A percentile compares a stretch with the other conserved stretches of the same genome.
phyloP scores from a whole-genome alignment of 2,888 invertebrate species.

The Galerucella pusilla region DNA sequence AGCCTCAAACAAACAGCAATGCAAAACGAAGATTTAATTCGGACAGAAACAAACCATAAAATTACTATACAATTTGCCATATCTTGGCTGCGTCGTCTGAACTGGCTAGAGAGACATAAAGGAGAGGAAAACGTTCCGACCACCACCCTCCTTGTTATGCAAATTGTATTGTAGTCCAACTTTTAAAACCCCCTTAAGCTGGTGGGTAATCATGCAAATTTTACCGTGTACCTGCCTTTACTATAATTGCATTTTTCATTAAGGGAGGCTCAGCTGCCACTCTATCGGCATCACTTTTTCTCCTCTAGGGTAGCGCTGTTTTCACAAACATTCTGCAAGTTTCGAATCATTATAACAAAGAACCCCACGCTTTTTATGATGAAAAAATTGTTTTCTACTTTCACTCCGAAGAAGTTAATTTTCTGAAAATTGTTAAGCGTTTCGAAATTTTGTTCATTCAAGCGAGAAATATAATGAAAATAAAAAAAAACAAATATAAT shows the following conservation, averaged over 20 bases:
- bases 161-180: slow-evolving; percentile 64
- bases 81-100: slow-evolving; percentile 54
- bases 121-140: slow-evolving; percentile 56
- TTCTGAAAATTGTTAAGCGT: too few relatives aligned
- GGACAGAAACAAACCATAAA: slow-evolving; percentile 54
- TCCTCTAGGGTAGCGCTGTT: slow-evolving; percentile 1
- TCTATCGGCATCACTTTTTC: background rate
- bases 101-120: slow-evolving; percentile 61
- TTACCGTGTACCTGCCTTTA: slow-evolving; percentile 55
- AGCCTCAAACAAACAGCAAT: slow-evolving; percentile 7
- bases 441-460: too few relatives aligned
- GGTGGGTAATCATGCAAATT: slow-evolving; percentile 58
- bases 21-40: slow-evolving; percentile 51
- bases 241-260: slow-evolving; percentile 59
- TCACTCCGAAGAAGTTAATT: too few relatives aligned
- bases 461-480: too few relatives aligned
- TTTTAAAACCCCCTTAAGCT: slow-evolving; percentile 64
- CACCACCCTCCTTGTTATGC: slow-evolving; percentile 62
- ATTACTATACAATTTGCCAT: slow-evolving; percentile 61
- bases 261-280: slow-evolving; percentile 43
- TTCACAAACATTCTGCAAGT: background rate
- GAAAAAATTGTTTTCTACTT: too few relatives aligned
- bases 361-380: too few relatives aligned
- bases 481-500: too few relatives aligned
- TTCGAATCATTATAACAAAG: too few relatives aligned